Conservation (phyloP, 2,888 invertebrate species). For the Tillus elongatus region DNA sequence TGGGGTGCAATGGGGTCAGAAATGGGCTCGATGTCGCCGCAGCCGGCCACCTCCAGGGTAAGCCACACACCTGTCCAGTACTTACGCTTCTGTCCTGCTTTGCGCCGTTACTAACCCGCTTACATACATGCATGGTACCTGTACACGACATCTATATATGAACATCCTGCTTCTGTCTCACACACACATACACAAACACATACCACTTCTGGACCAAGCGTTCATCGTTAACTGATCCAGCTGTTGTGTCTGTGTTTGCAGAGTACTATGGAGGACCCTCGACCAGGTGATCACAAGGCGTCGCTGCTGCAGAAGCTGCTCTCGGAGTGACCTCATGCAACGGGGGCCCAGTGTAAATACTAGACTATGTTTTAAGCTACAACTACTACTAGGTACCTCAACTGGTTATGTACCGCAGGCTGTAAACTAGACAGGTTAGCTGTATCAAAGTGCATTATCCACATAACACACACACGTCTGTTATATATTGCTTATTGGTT, state of each 20-base stretch:
- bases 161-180: too few species aligned
- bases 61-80: conserved; percentile 39
- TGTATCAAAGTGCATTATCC: conserved; percentile 45
- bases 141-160: too few species aligned
- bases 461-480: too few species aligned
- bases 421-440: conserved; percentile 45
- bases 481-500: conserved; percentile 42
- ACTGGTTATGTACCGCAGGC: conserved; percentile 42
- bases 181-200: too few species aligned
- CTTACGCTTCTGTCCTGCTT: conserved; percentile 30
- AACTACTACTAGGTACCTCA: conserved; percentile 46
- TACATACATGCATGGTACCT: too few species aligned
- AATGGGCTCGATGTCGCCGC: conserved; percentile 47
- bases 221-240: neutral
- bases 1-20: conserved; percentile 47
- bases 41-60: conserved; percentile 53
- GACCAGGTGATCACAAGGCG: conserved; percentile 67
- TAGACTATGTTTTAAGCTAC: conserved; percentile 30
- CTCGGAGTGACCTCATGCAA: conserved; percentile 61
- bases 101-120: conserved; percentile 30
- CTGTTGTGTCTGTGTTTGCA: conserved; percentile 41
- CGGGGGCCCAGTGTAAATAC: conserved; percentile 41
- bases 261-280: conserved; percentile 67
- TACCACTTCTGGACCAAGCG: conserved; percentile 2
- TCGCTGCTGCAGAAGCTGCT: conserved; percentile 78